Conservation (phyloP, 2,888 invertebrate species). For the Danaus chrysippus region DNA sequence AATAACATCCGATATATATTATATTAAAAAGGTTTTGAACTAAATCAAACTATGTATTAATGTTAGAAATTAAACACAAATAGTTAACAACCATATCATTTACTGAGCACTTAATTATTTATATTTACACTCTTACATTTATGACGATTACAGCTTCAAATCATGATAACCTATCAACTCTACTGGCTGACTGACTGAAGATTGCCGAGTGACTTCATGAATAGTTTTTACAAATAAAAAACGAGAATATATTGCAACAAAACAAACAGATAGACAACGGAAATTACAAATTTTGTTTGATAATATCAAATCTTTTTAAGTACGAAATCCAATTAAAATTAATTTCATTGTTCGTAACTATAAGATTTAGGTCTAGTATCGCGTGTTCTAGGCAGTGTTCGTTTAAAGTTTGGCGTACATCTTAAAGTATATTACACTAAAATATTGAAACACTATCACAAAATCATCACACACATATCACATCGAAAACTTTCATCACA, state of each 20-base stretch:
- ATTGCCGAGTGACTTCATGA: too few relatives aligned
- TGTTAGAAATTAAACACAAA: background rate
- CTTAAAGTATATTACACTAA: conserved; percentile 50
- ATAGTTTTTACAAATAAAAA: too few relatives aligned
- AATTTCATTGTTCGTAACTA: conserved; percentile 44
- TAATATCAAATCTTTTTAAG: conserved; percentile 44
- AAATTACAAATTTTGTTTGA: background rate
- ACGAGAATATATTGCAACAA: background rate
- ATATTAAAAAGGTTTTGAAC: too few relatives aligned
- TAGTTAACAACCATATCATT: background rate
- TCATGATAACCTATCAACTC: background rate
- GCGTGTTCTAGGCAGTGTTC: conserved; percentile 73
- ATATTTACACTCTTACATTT: conserved; percentile 12
- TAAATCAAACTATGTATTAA: background rate
- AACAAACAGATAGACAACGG: background rate
- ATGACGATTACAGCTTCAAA: background rate
- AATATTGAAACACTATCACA: conserved; percentile 59
- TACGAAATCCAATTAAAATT: conserved; percentile 67
- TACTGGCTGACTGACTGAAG: background rate
- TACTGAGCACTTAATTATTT: conserved; percentile 7
- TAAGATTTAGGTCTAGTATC: conserved; percentile 50
- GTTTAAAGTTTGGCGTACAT: conserved; percentile 48
- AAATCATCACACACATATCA: conserved; percentile 55
- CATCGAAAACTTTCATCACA: conserved; percentile 30
- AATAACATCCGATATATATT: background rate